A percentile compares a stretch with the other conserved stretches of the same genome.
These are phyloP conservation scores for Diglossa cyanea DNA, from an alignment of 2,797 vertebrate species.

Conservation along the genomic window DNA sequence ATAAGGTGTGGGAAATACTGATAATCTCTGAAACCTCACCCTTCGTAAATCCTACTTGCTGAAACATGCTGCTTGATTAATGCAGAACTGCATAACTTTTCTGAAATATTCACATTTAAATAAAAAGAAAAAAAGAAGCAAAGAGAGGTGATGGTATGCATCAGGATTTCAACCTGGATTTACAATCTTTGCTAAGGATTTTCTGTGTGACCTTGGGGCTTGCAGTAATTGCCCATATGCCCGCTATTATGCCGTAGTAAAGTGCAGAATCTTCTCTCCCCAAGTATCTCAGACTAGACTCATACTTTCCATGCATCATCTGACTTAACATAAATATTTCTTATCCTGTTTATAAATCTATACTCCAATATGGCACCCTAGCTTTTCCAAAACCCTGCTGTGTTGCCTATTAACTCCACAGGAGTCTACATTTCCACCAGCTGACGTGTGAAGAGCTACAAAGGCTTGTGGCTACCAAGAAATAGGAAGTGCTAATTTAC, in stretches of 20 bases:
- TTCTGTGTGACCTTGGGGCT: neutral
- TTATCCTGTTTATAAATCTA: neutral
- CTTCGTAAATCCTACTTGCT: neutral
- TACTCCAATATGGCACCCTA: neutral
- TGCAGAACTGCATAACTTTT: neutral
- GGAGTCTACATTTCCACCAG: neutral
- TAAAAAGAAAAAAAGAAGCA: neutral
- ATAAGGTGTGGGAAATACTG: neutral
- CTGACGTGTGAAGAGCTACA: neutral
- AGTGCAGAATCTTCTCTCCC: neutral
- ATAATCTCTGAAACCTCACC: neutral
- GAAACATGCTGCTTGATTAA: neutral
- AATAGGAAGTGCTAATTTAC: neutral
- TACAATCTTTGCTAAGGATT: neutral
- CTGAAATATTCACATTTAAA: neutral
- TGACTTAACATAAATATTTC: neutral
- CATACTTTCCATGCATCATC: neutral
- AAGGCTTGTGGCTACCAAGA: neutral
- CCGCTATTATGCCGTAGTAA: neutral
- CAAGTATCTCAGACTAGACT: neutral
- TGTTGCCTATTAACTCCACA: neutral
- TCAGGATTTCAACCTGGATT: neutral
- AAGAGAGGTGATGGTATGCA: neutral
- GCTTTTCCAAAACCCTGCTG: neutral
- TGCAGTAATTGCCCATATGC: neutral